Conservation (phyloP, 2,113 vertebrate genomes). For the Phrynosoma blainvillii region DNA sequence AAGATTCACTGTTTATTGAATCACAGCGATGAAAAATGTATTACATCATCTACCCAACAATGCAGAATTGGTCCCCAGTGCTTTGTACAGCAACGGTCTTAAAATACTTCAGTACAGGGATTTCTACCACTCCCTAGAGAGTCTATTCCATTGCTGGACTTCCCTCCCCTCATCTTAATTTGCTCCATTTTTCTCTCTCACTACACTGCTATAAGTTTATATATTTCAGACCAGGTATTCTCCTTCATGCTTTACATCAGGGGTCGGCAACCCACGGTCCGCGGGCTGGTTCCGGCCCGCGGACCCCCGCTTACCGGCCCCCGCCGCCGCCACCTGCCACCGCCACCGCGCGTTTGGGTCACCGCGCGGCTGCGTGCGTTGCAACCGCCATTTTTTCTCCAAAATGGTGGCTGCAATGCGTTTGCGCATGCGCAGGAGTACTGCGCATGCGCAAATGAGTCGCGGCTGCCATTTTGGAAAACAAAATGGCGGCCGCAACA, state of each 20-base stretch:
- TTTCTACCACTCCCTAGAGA: slow-evolving; percentile 12
- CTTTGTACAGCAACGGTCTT: background rate
- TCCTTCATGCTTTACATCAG: slow-evolving; percentile 15
- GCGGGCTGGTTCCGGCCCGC: too few relatives aligned
- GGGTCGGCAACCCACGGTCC: too few relatives aligned
- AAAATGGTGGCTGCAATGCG: too few relatives aligned
- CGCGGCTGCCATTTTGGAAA: too few relatives aligned
- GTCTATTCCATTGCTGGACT: background rate
- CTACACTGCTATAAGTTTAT: background rate
- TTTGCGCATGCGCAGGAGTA: too few relatives aligned
- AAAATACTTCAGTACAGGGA: background rate
- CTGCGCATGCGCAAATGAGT: too few relatives aligned
- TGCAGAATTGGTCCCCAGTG: slow-evolving; percentile 3
- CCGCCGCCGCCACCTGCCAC: too few relatives aligned
- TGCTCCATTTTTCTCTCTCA: background rate
- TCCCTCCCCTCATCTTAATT: background rate
- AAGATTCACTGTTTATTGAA: background rate
- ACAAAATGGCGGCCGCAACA: too few relatives aligned
- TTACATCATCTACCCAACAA: rapidly evolving
- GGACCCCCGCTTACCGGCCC: too few relatives aligned
- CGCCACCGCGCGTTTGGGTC: too few relatives aligned
- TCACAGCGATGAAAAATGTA: background rate
- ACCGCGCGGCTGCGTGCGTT: too few relatives aligned
- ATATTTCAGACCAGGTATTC: background rate
- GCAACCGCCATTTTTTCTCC: too few relatives aligned